Evolutionary conservation across 2,797 vertebrate genomes (phyloP), one percentile per base, ranked within the genome.

Genomic region (Austrolebias charrua): DNA sequence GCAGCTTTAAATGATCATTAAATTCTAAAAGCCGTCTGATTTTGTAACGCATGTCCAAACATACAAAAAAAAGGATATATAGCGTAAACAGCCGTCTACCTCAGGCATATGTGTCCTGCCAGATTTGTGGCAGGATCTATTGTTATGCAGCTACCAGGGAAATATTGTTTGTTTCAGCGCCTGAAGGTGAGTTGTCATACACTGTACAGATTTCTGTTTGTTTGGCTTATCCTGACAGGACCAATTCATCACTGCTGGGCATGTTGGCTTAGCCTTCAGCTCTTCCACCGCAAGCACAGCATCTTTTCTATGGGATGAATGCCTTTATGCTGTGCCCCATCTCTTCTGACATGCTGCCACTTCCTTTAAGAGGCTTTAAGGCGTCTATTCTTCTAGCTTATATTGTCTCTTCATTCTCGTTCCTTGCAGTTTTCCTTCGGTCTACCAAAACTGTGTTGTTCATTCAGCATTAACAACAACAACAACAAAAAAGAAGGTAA

Each of bases 151-250:
- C 53, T 14, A 47, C 63, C 38, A 57, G 63, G 63, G 69, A 80
- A 80, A 75, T 71, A 78, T 80, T 77, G 82, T 81, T 84, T 66
- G 73, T 4, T 15, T 64, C 66, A 18, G 69, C 9, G 78, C 83
- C 78, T n/a, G 4, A 68, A 82, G 78, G 64, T 69, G 60, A 58
- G 66, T 60, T 85, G 87, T 89, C 86, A 86, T 71, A 51, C 77
- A 43, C 72, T 46, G 11, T 73, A 76, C 79, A 71, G 47, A 85
- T 84, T 81, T 80, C 78, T 68, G 81, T 86, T 87, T 85, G 85
- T 88, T 83, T 83, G 86, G 71, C 69, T 88, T 81, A 72, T 78
- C 66, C 80, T 83, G 87, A 87, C 84, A 82, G 77, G 63, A 56
- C 62, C 79, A 62, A 88, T 86, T 83, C 77, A 86, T 88, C 87